A percentile compares a stretch with the other conserved stretches of the same genome.
These are phyloP conservation scores for Hydrozoanthus gracilis DNA, from an alignment of 92 coral and sea anemone species.

Conservation along the genomic window DNA sequence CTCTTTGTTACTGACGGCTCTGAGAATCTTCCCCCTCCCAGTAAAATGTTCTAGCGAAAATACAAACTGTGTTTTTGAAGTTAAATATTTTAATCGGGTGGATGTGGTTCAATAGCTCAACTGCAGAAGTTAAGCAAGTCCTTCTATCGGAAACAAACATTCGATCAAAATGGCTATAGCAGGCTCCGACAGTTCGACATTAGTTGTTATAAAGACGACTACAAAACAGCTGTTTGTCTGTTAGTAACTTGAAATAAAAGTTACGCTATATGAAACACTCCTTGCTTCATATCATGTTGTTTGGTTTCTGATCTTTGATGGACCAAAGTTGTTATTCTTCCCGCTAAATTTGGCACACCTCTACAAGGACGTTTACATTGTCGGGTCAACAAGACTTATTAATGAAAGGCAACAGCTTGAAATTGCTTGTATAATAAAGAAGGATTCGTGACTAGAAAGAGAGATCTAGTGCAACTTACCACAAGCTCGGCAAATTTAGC, in stretches of 20 bases:
- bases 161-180: slow-evolving; percentile 36
- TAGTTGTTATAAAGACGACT: slow-evolving; percentile 4
- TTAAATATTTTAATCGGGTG: slow-evolving; percentile 20
- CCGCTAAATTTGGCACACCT: slow-evolving; percentile 46
- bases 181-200: slow-evolving; percentile 22
- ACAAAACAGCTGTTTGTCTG: slow-evolving; percentile 10
- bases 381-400: slow-evolving; percentile 21
- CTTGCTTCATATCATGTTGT: neutral
- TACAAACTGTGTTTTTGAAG: neutral
- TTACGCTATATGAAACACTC: neutral
- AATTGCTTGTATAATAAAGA: slow-evolving; percentile 26
- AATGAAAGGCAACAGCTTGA: slow-evolving; percentile 32
- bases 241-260: neutral
- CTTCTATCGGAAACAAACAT: slow-evolving; percentile 39
- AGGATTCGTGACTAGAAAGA: neutral
- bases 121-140: neutral
- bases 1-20: slow-evolving; percentile 26
- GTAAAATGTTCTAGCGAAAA: neutral
- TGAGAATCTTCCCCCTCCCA: neutral
- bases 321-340: neutral
- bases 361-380: slow-evolving; percentile 35
- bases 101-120: slow-evolving; percentile 3
- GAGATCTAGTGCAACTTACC: slow-evolving; percentile 69
- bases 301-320: slow-evolving; percentile 25
- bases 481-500: slow-evolving; percentile 96